Percentiles rank a stretch among this genome's conserved stretches.
Conservation (phyloP, 2,797 vertebrate genomes). For the Poecilia wingei region DNA sequence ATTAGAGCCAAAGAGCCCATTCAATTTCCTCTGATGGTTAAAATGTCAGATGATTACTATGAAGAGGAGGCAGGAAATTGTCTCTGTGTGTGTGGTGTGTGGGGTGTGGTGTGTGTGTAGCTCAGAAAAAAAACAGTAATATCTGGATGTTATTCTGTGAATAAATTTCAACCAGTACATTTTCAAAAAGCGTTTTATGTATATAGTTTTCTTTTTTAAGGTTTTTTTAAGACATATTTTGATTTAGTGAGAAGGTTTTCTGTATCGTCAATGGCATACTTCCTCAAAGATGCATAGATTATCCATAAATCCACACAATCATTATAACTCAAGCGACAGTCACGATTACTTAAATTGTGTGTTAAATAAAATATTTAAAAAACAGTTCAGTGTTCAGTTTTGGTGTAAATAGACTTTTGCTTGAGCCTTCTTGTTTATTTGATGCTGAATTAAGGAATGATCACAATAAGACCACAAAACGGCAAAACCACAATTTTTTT, state of each 20-base stretch:
- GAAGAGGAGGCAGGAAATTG: conserved; percentile 45
- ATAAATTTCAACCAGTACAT: conserved; percentile 45
- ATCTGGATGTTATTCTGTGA: conserved; percentile 11
- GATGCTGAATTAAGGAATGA: not conserved
- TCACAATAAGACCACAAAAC: not conserved
- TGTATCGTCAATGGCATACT: not conserved
- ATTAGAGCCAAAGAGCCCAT: conserved; percentile 29
- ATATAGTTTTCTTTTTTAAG: not conserved
- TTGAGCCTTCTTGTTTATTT: not conserved
- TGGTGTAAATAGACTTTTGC: not conserved
- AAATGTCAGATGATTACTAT: conserved; percentile 40
- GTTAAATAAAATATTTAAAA: not conserved
- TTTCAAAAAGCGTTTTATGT: conserved; percentile 32
- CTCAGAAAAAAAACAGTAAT: conserved; percentile 1
- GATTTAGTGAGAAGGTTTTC: not conserved
- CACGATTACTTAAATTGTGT: not conserved
- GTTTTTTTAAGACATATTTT: not conserved
- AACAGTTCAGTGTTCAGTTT: not conserved
- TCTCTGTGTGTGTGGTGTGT: conserved; percentile 3
- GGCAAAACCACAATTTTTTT: not conserved
- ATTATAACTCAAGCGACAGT: not conserved
- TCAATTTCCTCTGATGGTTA: conserved; percentile 57
- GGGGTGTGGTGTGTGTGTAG: not conserved
- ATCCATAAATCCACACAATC: not conserved
- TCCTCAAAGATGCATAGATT: not conserved